These are phyloP conservation scores for Dipodomys spectabilis DNA, from an alignment of 2,113 vertebrate genomes.

Conservation along the genomic window DNA sequence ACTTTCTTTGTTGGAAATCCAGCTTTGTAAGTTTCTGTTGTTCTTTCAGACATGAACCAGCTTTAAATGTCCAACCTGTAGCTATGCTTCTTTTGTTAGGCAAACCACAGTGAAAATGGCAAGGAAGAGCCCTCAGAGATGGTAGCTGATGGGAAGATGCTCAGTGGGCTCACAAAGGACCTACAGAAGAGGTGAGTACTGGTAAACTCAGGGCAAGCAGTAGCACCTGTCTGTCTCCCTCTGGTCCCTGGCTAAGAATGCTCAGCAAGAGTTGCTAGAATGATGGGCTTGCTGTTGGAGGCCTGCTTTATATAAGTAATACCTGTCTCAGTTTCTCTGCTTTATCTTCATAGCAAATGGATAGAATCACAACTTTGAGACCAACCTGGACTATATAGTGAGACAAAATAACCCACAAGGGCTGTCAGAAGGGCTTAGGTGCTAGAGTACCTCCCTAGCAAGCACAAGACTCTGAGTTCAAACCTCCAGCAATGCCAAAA, in stretches of 20 bases:
- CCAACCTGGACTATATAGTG: no score
- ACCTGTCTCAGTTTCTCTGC: neutral
- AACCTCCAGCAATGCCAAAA: no score
- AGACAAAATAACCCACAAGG: no score
- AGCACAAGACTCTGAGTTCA: no score
- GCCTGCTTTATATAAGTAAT: neutral
- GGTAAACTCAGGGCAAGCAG: accelerated
- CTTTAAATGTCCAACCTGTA: neutral
- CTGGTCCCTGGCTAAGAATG: neutral
- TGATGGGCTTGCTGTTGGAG: accelerated
- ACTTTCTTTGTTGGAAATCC: neutral
- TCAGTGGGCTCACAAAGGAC: constrained; percentile 82
- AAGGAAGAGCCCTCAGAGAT: accelerated
- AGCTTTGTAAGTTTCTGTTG: neutral
- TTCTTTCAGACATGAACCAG: neutral
- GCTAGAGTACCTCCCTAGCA: no score
- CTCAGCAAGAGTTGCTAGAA: no score
- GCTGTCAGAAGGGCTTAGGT: no score
- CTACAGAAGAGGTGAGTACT: constrained; percentile 80
- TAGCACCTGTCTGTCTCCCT: accelerated
- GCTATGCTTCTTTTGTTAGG: constrained; percentile 37
- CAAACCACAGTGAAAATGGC: neutral
- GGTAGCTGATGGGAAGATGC: constrained; percentile 62
- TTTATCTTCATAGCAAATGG: neutral
- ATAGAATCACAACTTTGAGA: no score